These are phyloP conservation scores for Falcaria lacertinaria DNA, from an alignment of 2,888 invertebrate genomes.

Conservation along the genomic window DNA sequence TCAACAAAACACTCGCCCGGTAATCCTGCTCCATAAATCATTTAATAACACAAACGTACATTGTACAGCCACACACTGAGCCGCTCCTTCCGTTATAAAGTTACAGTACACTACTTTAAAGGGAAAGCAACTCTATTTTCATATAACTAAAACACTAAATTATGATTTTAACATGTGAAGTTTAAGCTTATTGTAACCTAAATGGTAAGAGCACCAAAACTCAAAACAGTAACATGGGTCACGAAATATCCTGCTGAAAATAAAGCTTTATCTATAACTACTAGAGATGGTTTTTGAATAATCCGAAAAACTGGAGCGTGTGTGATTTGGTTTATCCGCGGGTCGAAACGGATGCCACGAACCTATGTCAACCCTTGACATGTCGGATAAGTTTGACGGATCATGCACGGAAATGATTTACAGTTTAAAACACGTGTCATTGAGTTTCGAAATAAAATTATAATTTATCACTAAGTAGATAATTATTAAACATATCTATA, in stretches of 20 bases:
- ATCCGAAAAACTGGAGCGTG: conserved; percentile 15
- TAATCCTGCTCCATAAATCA: conserved; percentile 78
- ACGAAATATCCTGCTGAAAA: conserved; percentile 27
- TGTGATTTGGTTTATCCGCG: conserved; percentile 52
- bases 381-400: conserved; percentile 68
- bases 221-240: conserved; percentile 48
- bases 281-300: conserved; percentile 31
- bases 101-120: conserved; percentile 30
- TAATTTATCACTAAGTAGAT: background rate
- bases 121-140: conserved; percentile 28
- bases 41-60: conserved; percentile 75
- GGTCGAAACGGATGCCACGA: conserved; percentile 65
- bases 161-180: conserved; percentile 13
- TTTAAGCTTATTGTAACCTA: conserved; percentile 46
- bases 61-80: conserved; percentile 72
- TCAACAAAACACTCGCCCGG: conserved; percentile 35
- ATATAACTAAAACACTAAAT: conserved; percentile 16
- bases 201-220: background rate
- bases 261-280: conserved; percentile 23
- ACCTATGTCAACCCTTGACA: conserved; percentile 75
- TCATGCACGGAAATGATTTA: conserved; percentile 61
- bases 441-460: conserved; percentile 31
- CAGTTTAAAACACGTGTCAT: conserved; percentile 38
- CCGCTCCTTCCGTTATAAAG: conserved; percentile 70
- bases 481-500: conserved; percentile 22